These are phyloP conservation scores for Pomacea maculata DNA, from an alignment of 1,140 invertebrate genomes.

Conservation along the genomic window DNA sequence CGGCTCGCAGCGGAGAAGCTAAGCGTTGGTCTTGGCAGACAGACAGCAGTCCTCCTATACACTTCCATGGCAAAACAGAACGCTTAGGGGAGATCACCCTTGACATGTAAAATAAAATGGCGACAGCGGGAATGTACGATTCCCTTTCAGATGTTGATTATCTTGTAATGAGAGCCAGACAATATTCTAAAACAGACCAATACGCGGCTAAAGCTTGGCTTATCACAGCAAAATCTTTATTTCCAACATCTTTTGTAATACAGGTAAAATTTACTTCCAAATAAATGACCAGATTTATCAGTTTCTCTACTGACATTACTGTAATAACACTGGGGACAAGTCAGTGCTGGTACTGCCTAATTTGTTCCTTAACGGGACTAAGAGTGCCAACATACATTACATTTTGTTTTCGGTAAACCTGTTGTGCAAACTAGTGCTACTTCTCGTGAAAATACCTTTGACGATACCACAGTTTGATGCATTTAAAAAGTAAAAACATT, in stretches of 20 bases:
- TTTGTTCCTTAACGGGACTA: background rate
- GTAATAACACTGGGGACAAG: background rate
- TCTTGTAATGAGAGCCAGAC: conserved; percentile 79
- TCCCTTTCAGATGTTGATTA: conserved; percentile 73
- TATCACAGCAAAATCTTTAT: conserved; percentile 87
- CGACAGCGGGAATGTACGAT: conserved; percentile 17
- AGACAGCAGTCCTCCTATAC: no score
- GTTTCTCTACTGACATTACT: background rate
- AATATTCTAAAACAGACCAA: conserved; percentile 75
- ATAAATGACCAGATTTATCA: background rate
- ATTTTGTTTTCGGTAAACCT: background rate
- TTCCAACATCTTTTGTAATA: conserved; percentile 84
- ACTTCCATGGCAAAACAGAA: no score
- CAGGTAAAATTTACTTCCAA: conserved; percentile 69
- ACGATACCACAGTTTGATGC: no score
- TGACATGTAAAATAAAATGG: background rate
- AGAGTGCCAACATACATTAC: background rate
- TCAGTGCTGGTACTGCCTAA: background rate
- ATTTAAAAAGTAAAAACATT: no score
- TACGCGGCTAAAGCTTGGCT: conserved; percentile 88
- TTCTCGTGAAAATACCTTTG: background rate
- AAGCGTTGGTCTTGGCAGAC: no score
- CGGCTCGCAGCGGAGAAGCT: no score
- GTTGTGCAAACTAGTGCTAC: background rate
- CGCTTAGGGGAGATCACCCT: no score